Evolutionary conservation across 2,113 vertebrate species (phyloP), one percentile per base, ranked within the genome.

Genomic region (Choloepus hoffmanni): DNA sequence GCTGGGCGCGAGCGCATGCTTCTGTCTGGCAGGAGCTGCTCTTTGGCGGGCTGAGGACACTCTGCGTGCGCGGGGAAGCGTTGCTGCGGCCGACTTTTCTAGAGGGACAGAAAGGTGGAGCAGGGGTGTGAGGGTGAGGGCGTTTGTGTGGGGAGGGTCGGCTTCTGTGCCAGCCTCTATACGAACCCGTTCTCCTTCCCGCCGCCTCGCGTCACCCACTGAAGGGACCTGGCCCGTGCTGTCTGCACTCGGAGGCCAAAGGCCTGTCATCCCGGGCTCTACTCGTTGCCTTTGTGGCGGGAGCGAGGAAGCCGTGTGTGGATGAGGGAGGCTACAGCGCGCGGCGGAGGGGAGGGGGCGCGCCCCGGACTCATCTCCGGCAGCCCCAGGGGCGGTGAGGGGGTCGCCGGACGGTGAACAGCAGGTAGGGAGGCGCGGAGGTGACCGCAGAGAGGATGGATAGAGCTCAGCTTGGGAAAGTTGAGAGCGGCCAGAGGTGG

Each of bases 231-330:
- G 12, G 68, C 36, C 72, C 21, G 67, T 74, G 83, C 58, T 50
- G 40, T 43, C 30, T 5, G 86, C 87, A 36, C 45, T n/a, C 65
- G 5, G 92, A 79, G 97, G 93, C 96, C 95, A 48, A 23, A 87
- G 96, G 97, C 95, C 96, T 96, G 97, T 97, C 97, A 97, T 90
- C 92, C 63, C 11, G 70, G 76, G 84, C 55, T 72, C 45, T 11
- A 8, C 62, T 50, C 33, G 36, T 88, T 24, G 96, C 96, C 97
- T 97, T 97, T 97, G 97, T 98, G 97, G 96, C 96, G 72, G 93
- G 95, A 90, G 97, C 85, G 18, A 18, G 89, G 74, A 58, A 48
- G 60, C 63, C 5, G 50, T n/a, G 90, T n/a, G 53, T 50, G 83
- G 86, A 11, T 11, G 68, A 26, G 72, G 82, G 65, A 65, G 76